A percentile compares a stretch with the other conserved stretches of the same genome.
phyloP scores from a whole-genome alignment of 2,888 invertebrate species.

The Tenthredo notha region DNA sequence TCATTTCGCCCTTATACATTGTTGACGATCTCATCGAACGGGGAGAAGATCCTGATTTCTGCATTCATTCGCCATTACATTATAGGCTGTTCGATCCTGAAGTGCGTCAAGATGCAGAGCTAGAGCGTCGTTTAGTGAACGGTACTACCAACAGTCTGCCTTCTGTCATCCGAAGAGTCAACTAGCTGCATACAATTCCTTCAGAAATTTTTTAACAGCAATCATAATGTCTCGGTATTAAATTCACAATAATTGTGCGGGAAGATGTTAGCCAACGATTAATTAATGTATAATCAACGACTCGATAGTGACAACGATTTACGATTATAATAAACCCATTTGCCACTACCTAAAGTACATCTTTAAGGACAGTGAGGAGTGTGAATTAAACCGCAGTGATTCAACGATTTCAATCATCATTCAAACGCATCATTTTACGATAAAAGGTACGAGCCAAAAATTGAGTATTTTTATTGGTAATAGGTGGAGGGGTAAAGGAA shows the following conservation, averaged over 20 bases:
- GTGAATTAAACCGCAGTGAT: constrained; percentile 14
- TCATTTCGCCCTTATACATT: constrained; percentile 2
- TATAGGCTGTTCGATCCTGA: not conserved
- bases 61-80: not conserved
- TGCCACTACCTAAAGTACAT: not conserved
- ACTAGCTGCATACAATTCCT: not conserved
- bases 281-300: not conserved
- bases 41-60: not conserved
- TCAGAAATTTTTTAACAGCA: not conserved
- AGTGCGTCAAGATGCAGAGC: constrained; percentile 7
- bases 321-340: not conserved
- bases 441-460: constrained; percentile 11
- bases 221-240: not conserved
- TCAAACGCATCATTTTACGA: not conserved
- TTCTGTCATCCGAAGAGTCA: not conserved
- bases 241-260: not conserved
- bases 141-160: too few species aligned
- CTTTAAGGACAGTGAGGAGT: constrained; percentile 14
- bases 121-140: not conserved
- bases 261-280: not conserved
- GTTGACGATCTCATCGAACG: not conserved
- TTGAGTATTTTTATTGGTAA: not conserved
- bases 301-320: not conserved
- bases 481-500: not conserved
- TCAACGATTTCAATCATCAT: constrained; percentile 5